Percentiles rank a stretch among this genome's conserved stretches.
phyloP scores from a whole-genome alignment of 2,888 invertebrate genomes.

The Lordiphosa fenestrarum region DNA sequence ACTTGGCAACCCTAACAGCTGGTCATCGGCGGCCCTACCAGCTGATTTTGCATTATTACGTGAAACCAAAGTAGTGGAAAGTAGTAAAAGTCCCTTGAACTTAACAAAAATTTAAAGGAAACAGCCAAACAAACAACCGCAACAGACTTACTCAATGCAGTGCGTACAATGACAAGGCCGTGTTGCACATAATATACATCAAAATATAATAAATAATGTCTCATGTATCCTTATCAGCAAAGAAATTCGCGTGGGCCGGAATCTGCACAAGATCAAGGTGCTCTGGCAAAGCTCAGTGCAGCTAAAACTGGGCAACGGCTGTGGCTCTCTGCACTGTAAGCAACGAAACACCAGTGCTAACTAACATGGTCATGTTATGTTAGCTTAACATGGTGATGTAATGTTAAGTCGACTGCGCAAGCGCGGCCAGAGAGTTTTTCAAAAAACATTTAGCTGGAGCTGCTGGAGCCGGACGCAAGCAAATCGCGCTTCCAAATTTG shows the following conservation, averaged over 20 bases:
- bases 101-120: conserved; percentile 23
- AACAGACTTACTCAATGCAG: neutral
- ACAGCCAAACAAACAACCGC: neutral
- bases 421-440: conserved; percentile 24
- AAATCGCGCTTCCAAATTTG: conserved; percentile 47
- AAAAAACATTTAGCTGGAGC: conserved; percentile 72
- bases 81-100: conserved; percentile 33
- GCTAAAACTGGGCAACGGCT: conserved; percentile 38
- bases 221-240: conserved; percentile 5
- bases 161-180: conserved; percentile 7
- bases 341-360: conserved; percentile 35
- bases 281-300: conserved; percentile 16
- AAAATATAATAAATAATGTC: no score
- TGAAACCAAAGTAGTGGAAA: conserved; percentile 56
- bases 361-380: conserved; percentile 19
- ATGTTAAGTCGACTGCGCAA: conserved; percentile 35
- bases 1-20: conserved; percentile 11
- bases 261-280: conserved; percentile 1
- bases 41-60: conserved; percentile 61
- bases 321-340: conserved; percentile 40
- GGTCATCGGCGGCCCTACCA: conserved; percentile 29
- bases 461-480: conserved; percentile 76
- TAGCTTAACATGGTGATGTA: conserved; percentile 17
- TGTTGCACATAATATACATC: neutral
- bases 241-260: conserved; percentile 1